Evolutionary conservation across 1,140 invertebrate genomes (phyloP).

Genomic region (Drosophila sp.): DNA sequence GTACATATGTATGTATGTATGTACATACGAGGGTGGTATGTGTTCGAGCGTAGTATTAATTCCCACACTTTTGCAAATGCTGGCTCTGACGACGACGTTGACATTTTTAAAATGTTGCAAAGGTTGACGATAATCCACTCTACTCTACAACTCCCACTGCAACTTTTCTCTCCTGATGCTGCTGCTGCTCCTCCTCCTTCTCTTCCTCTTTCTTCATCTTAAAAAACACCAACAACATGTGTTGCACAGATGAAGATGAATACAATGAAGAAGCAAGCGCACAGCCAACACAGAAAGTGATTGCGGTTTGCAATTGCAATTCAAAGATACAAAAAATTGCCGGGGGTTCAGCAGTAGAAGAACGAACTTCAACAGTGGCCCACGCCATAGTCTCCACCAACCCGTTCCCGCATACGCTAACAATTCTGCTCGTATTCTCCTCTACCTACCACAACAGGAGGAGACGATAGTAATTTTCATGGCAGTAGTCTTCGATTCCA

Average conservation of each 20-base stretch:
- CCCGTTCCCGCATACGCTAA: too few species aligned
- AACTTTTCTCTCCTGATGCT: background rate
- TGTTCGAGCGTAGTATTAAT: background rate
- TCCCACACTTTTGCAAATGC: constrained; percentile 27
- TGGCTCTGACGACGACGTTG: constrained; percentile 27
- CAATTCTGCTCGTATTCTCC: too few species aligned
- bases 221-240: constrained; percentile 11
- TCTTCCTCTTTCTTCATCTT: background rate
- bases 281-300: constrained; percentile 12
- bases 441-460: too few species aligned
- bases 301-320: constrained; percentile 31
- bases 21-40: background rate
- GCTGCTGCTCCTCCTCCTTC: background rate
- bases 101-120: constrained; percentile 56
- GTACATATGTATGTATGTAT: background rate
- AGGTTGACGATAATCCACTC: background rate
- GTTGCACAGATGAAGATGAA: constrained; percentile 9
- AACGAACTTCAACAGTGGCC: too few species aligned
- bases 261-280: background rate
- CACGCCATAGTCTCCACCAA: too few species aligned
- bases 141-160: background rate
- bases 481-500: constrained; percentile 18
- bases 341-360: too few species aligned
- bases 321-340: constrained; percentile 15
- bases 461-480: too few species aligned